Conservation (phyloP, 1,140 invertebrate species). For the Drosophila grimshawi region DNA sequence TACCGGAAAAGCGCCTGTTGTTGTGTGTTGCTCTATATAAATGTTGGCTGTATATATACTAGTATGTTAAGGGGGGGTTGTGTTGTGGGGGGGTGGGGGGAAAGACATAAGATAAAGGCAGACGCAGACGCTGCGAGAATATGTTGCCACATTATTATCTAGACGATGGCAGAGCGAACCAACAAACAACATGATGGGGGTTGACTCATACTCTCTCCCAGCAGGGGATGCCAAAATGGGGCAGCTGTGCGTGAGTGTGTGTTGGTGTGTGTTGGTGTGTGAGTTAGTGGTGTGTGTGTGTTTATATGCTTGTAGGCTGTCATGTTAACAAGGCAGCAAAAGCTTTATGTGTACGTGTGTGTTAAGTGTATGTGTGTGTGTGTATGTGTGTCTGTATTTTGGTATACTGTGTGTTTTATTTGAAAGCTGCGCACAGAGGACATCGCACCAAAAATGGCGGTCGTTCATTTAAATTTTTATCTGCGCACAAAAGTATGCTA, state of each 20-base stretch:
- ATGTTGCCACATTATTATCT: constrained; percentile 83
- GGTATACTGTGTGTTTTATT: constrained; percentile 12
- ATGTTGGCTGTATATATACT: constrained; percentile 25
- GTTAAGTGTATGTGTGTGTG: constrained; percentile 37
- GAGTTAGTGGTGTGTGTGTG: constrained; percentile 33
- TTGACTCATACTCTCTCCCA: constrained; percentile 3
- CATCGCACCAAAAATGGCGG: constrained; percentile 49
- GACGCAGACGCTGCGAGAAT: constrained; percentile 76
- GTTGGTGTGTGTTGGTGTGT: constrained; percentile 26
- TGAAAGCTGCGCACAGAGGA: constrained; percentile 32
- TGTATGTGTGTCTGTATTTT: neutral
- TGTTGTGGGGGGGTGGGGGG: constrained; percentile 11
- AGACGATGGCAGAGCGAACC: constrained; percentile 37
- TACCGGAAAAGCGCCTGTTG: constrained; percentile 39
- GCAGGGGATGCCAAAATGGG: constrained; percentile 53
- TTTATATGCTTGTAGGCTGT: constrained; percentile 81
- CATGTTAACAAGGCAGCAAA: constrained; percentile 75
- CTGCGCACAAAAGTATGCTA: constrained; percentile 60
- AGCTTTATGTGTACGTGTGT: constrained; percentile 49
- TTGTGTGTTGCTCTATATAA: constrained; percentile 42
- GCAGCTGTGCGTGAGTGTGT: constrained; percentile 20
- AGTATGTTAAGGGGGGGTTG: constrained; percentile 1
- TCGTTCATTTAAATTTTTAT: constrained; percentile 50
- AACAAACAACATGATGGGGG: constrained; percentile 27
- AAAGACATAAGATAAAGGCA: constrained; percentile 57